phyloP scores from a whole-genome alignment of 2,797 vertebrate genomes.

The Melanotaenia boesemani region DNA sequence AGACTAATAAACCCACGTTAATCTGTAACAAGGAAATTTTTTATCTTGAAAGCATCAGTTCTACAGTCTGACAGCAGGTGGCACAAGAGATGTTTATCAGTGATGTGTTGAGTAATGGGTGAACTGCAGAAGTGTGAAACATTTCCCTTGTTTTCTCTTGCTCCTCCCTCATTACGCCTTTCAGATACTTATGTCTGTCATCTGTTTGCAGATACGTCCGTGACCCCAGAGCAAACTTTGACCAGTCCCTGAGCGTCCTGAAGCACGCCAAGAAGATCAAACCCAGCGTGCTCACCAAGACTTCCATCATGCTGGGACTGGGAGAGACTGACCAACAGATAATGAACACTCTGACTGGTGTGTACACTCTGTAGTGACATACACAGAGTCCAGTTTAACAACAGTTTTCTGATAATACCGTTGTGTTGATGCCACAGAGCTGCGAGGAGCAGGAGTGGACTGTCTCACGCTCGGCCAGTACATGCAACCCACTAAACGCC shows the following conservation, averaged over 20 bases:
- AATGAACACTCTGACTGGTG: constrained; percentile 86
- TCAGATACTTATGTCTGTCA: neutral
- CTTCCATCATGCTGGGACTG: constrained; percentile 95
- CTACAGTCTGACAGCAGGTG: constrained; percentile 55
- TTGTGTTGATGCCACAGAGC: constrained; percentile 78
- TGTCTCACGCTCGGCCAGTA: constrained; percentile 97
- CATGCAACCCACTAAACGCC: constrained; percentile 98
- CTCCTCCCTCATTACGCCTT: neutral
- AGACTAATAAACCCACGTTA: neutral
- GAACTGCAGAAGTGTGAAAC: neutral
- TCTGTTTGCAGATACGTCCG: constrained; percentile 86
- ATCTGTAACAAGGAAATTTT: neutral
- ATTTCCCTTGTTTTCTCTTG: neutral
- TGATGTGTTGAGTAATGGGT: no score
- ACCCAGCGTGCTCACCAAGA: constrained; percentile 90
- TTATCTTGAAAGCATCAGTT: neutral
- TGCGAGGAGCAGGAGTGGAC: constrained; percentile 91
- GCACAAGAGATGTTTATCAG: constrained; percentile 11
- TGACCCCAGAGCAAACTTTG: constrained; percentile 92
- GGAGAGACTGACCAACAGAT: constrained; percentile 93
- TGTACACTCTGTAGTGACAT: constrained; percentile 6
- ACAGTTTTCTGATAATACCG: constrained; percentile 3
- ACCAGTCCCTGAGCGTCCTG: constrained; percentile 91
- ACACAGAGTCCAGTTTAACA: neutral
- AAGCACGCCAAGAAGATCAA: constrained; percentile 89